Conservation (phyloP, 2,888 invertebrate species). For the Dicranocentrus wangi region DNA sequence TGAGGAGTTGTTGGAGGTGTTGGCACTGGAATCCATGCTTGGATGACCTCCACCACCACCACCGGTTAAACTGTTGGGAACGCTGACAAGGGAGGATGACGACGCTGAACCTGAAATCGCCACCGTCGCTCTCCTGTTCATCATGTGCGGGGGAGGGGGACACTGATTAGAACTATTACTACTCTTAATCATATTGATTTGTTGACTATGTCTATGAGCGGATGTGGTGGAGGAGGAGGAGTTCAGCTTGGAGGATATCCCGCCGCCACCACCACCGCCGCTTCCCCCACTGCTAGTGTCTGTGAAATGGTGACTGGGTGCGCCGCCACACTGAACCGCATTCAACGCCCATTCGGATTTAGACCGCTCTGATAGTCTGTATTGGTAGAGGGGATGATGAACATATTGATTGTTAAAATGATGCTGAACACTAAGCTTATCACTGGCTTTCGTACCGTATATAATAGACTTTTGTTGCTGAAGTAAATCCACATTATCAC, state of each 20-base stretch:
- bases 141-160: slow-evolving; percentile 31
- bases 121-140: slow-evolving; percentile 53
- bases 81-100: slow-evolving; percentile 3
- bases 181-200: slow-evolving; percentile 30
- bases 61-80: slow-evolving; percentile 3
- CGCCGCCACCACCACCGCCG: slow-evolving; percentile 5
- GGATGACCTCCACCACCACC: slow-evolving; percentile 57
- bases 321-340: slow-evolving; percentile 17
- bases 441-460: slow-evolving; percentile 45
- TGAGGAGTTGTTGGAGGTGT: slow-evolving; percentile 12
- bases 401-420: slow-evolving; percentile 41
- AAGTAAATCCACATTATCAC: slow-evolving; percentile 48
- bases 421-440: slow-evolving; percentile 40
- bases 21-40: slow-evolving; percentile 63
- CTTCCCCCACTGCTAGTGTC: slow-evolving; percentile 26
- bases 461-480: slow-evolving; percentile 34
- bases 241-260: not conserved
- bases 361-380: slow-evolving; percentile 69
- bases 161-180: slow-evolving; percentile 33
- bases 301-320: slow-evolving; percentile 38
- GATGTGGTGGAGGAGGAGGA: not conserved
- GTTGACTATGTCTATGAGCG: slow-evolving; percentile 17
- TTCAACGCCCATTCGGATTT: slow-evolving; percentile 72
- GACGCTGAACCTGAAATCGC: slow-evolving; percentile 42
- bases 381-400: slow-evolving; percentile 63